Base-by-base conservation (phyloP, 2,888 invertebrate genomes). In the Eristalinus aeneus region DNA sequence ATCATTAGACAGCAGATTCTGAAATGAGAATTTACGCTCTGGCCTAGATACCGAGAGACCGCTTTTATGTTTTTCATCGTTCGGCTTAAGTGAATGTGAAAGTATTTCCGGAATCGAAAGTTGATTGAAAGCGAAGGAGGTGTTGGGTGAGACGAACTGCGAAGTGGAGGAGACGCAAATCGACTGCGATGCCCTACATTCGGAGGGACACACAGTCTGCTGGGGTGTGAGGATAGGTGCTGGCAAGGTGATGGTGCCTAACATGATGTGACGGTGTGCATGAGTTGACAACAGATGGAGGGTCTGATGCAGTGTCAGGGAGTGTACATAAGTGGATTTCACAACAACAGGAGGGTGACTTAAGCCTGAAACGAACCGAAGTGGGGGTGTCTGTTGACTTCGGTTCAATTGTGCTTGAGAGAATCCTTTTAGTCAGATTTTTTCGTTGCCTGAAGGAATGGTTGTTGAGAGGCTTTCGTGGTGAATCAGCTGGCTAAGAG, bases 81-180 rank as follows among this genome's bases (percentile, higher is more conserved):
- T 72, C 31, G 56, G 63, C 11, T 73, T 79, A 73, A 79, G 61
- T 77, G 65, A 79, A 73, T 72, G 65, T 67, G 72, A 73, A 67
- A 60, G 73, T 79, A 68, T 79, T 73, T 79, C 67, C 73, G 79
- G 73, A 79, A 73, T 73, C 61, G 72, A 68, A 68, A 79, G 53
- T 61, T 67, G 67, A 67, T 79, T 67, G 67, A 73, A 73, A 61
- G 58, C 58, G 71, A 78, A 78, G 58, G 36, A 61, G 27, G 31
- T n/a, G 5, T 27, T 27, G 27, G 5, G 39, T 5, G 12, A n/a
- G 1, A 4, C n/a, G n/a, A n/a, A n/a, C n/a, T n/a, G 46, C 4
- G 46, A 6, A 16, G n/a, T 8, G 34, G 16, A 46, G n/a, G 16
- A 46, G n/a, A 20, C 9, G 16, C 32, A 22, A 20, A 58, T 22